Evolutionary conservation across 2,797 vertebrate species (phyloP), one percentile per base, ranked within the genome.

Genomic region (Melanotaenia maccullochi): DNA sequence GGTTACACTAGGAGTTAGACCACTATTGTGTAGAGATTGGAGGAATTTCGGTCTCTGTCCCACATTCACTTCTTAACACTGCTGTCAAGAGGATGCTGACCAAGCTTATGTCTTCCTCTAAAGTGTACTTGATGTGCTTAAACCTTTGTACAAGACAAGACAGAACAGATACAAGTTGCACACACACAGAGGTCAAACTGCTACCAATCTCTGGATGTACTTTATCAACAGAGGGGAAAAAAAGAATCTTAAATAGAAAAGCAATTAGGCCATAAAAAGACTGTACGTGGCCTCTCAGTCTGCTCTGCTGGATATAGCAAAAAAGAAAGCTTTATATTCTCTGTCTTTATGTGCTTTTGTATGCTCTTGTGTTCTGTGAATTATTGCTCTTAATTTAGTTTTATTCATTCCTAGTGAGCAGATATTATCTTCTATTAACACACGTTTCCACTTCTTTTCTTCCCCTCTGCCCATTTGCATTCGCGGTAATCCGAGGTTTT

Each of bases 21-120:
- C 36, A 16, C 54, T 54, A 30, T 65, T 63, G 55, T 56, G n/a
- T 38, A 6, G 61, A 49, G 44, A 30, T 33, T 7, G 40, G 60
- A 47, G 8, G 44, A 47, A 3, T 75, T 38, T 51, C 68, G 79
- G 82, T 77, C 71, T 78, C 58, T 62, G 68, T 47, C 58, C 42
- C 24, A 47, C 49, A 56, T 73, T 33, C 24, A 13, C 75, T 30
- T 55, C 71, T 76, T 75, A 71, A 67, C 52, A 60, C 3, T 25
- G 32, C 54, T 47, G 66, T 64, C 60, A 65, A 47, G 68, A 65
- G 28, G 78, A 70, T 69, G 76, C 85, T 80, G 84, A 85, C 74
- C 64, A 68, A 78, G 71, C 68, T 67, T 35, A 60, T 44, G 55
- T 38, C 52, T 51, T 51, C 64, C 24, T 47, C 51, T 75, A 38